These are phyloP conservation scores for Drosophila nr. perissopoda DNA, from an alignment of 2,888 invertebrate species.

Conservation along the genomic window DNA sequence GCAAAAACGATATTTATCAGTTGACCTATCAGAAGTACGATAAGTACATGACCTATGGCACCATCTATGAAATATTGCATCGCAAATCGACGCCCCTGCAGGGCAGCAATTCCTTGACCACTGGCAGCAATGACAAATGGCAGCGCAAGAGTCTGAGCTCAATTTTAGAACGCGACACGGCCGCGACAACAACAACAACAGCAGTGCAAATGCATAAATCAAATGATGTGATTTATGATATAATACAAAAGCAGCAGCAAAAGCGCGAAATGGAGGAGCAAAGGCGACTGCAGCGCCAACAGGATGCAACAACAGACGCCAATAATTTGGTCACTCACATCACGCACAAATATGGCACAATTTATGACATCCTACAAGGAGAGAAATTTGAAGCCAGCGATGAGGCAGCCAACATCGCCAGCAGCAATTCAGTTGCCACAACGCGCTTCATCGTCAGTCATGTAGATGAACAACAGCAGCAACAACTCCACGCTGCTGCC, in stretches of 20 bases:
- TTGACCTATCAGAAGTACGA: conserved; percentile 84
- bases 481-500: conserved; percentile 1
- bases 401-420: conserved; percentile 13
- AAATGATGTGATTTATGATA: conserved; percentile 84
- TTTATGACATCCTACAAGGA: conserved; percentile 84
- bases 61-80: conserved; percentile 85
- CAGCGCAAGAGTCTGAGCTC: conserved; percentile 83
- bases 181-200: conserved; percentile 21
- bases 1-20: conserved; percentile 84
- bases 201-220: conserved; percentile 67
- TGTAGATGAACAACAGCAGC: conserved; percentile 78
- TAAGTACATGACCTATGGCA: conserved; percentile 85
- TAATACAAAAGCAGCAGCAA: conserved; percentile 81
- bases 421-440: conserved; percentile 57
- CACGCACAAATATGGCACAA: conserved; percentile 83
- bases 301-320: conserved; percentile 45
- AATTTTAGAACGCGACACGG: conserved; percentile 79
- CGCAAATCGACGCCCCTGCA: conserved; percentile 79
- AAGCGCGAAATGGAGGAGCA: conserved; percentile 46
- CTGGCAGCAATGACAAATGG: conserved; percentile 71
- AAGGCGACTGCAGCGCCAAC: conserved; percentile 25
- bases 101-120: conserved; percentile 41
- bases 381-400: conserved; percentile 69
- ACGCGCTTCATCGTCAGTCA: conserved; percentile 84
- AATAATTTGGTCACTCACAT: conserved; percentile 50